These are phyloP conservation scores for Hormaphis cornu DNA, from an alignment of 1,140 invertebrate genomes.

Conservation along the genomic window DNA sequence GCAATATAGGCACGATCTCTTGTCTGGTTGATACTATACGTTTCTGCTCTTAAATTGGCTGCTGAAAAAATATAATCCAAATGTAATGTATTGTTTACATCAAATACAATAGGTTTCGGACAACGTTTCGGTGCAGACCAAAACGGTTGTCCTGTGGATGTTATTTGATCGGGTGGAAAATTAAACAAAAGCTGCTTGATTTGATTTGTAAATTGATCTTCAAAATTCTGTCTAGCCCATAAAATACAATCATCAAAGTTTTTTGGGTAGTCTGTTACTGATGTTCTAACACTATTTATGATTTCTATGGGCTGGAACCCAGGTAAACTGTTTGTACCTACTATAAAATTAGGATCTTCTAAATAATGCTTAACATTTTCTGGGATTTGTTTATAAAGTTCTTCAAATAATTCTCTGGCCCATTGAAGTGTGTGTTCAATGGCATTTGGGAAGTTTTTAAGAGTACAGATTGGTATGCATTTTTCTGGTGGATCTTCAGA, in stretches of 20 bases:
- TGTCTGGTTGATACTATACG: conserved; percentile 72
- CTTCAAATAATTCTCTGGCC: conserved; percentile 95
- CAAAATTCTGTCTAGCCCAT: conserved; percentile 86
- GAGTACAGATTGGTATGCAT: conserved; percentile 95
- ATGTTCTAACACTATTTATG: conserved; percentile 77
- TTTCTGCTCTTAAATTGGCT: conserved; percentile 85
- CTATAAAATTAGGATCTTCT: conserved; percentile 68
- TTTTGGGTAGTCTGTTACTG: conserved; percentile 76
- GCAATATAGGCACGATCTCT: conserved; percentile 59
- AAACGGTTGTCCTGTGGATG: conserved; percentile 86
- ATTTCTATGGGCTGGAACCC: conserved; percentile 85
- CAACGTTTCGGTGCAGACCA: conserved; percentile 99
- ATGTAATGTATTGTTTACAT: conserved; percentile 65
- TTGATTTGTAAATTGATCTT: conserved; percentile 88
- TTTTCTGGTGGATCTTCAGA: conserved; percentile 98
- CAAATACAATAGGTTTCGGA: conserved; percentile 70
- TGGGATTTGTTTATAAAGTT: conserved; percentile 79
- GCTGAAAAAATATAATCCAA: conserved; percentile 85
- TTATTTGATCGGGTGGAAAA: conserved; percentile 89
- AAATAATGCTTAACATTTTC: conserved; percentile 88
- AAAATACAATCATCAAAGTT: conserved; percentile 76
- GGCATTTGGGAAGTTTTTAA: conserved; percentile 98
- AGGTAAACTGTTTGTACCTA: conserved; percentile 73
- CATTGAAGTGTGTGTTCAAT: conserved; percentile 98
- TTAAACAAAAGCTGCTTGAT: conserved; percentile 94